Evolutionary conservation across 2,797 vertebrate species (phyloP), one percentile per base, ranked within the genome.

Genomic region (Poecilia gillii): DNA sequence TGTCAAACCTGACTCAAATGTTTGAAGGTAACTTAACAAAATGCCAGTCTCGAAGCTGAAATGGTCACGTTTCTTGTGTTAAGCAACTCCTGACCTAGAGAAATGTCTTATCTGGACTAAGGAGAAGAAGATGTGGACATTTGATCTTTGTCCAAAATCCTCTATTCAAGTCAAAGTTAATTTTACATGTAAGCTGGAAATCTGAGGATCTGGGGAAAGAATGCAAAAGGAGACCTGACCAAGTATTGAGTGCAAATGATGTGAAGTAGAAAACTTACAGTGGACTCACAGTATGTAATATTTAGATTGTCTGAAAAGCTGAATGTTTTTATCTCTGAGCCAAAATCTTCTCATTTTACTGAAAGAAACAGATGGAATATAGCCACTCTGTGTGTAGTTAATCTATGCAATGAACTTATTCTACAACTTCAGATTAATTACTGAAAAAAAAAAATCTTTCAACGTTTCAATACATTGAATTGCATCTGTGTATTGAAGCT

Each of bases 401-500:
- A 36, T 66, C 33, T 20, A 66, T 11, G 33, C 64, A 39, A 41
- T 20, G 9, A 68, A 36, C 36, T 59, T 5, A 59, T 31, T 13
- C 4, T 39, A 39, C 8, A 23, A 36, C 4, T 20, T 66, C 7
- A 36, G 39, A 36, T 66, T 1, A 66, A 36, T 66, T 66, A 11
- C 18, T 36, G 7, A 66, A 36, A 41, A 39, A 41, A 1, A 39
- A 33, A 8, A 18, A 68, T 20, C 36, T 41, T 25, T 43, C 20
- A 25, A 62, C 53, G 18, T 23, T 25, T 39, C 45, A 36, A 28
- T 36, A 33, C 23, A 36, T 12, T 18, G 11, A 49, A 23, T 53
- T 73, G 18, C 1, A 23, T n/a, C 66, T 43, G 4, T 41, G 23
- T 70, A 80, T 39, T 70, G 78, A 82, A 81, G 71, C 79, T 73